phyloP scores from a whole-genome alignment of 2,888 invertebrate genomes.

The Odontomyia ornata region DNA sequence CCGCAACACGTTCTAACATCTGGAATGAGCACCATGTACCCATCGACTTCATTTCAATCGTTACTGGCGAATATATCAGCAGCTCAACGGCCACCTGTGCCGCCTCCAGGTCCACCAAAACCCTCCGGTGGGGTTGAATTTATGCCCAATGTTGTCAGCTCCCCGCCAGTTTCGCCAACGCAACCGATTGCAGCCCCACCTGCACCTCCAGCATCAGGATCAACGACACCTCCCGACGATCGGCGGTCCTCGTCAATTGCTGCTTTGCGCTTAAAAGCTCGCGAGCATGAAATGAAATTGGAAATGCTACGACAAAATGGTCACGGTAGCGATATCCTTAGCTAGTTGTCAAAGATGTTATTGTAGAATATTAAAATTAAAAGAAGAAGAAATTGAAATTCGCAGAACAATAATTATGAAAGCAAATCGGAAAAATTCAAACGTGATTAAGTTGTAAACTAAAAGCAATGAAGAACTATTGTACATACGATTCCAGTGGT shows the following conservation, averaged over 20 bases:
- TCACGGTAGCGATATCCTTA: constrained; percentile 77
- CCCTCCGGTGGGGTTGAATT: constrained; percentile 41
- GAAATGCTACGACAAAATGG: constrained; percentile 84
- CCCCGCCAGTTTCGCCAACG: constrained; percentile 68
- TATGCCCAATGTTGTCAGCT: constrained; percentile 60
- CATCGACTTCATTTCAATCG: constrained; percentile 81
- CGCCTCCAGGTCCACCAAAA: constrained; percentile 55
- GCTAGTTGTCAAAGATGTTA: constrained; percentile 65
- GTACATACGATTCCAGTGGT: constrained; percentile 33
- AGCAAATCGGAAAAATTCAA: not conserved
- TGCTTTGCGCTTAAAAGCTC: constrained; percentile 83
- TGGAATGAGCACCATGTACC: constrained; percentile 69
- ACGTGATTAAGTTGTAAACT: constrained; percentile 52
- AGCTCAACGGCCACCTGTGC: constrained; percentile 66
- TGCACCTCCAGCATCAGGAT: constrained; percentile 66
- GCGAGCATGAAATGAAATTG: constrained; percentile 87
- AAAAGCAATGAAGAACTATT: constrained; percentile 5
- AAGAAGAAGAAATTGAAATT: not conserved
- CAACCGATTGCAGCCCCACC: constrained; percentile 61
- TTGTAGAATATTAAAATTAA: constrained; percentile 19
- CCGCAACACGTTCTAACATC: constrained; percentile 73
- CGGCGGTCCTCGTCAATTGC: constrained; percentile 88
- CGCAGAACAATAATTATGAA: not conserved
- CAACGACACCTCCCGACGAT: constrained; percentile 77
- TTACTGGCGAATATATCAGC: constrained; percentile 82